These are phyloP conservation scores for Hypomecis punctinalis DNA, from an alignment of 2,888 invertebrate genomes.

Conservation along the genomic window DNA sequence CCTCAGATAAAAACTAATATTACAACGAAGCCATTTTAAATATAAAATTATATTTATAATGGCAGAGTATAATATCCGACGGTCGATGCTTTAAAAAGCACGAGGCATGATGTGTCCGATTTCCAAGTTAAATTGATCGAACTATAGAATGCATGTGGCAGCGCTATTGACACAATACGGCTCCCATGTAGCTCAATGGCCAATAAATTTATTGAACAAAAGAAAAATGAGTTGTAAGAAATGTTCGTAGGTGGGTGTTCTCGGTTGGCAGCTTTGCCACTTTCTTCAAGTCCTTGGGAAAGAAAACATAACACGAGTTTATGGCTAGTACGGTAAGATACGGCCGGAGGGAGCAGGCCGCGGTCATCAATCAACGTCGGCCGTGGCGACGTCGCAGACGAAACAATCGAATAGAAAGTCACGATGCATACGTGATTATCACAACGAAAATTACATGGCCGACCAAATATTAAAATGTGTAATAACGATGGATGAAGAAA, in stretches of 20 bases:
- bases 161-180: conserved; percentile 13
- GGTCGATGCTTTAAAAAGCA: not conserved
- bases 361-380: conserved; percentile 47
- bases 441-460: conserved; percentile 16
- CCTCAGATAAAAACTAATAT: conserved; percentile 4
- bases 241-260: conserved; percentile 41
- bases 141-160: conserved; percentile 10
- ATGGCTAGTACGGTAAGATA: conserved; percentile 48
- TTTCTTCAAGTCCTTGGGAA: conserved; percentile 70
- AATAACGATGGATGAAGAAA: conserved; percentile 17
- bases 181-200: conserved; percentile 20
- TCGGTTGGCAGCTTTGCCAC: conserved; percentile 48
- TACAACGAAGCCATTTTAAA: conserved; percentile 11
- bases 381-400: conserved; percentile 54
- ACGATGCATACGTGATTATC: conserved; percentile 20
- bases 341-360: conserved; percentile 35
- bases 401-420: conserved; percentile 32
- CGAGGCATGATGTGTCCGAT: conserved; percentile 8
- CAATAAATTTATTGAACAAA: conserved; percentile 55
- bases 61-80: not conserved
- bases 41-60: not conserved
- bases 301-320: conserved; percentile 74
- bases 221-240: conserved; percentile 52
- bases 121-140: conserved; percentile 20
- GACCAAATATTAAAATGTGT: conserved; percentile 15